Conservation (phyloP, 2,888 invertebrate species). For the Lingula anatina region DNA sequence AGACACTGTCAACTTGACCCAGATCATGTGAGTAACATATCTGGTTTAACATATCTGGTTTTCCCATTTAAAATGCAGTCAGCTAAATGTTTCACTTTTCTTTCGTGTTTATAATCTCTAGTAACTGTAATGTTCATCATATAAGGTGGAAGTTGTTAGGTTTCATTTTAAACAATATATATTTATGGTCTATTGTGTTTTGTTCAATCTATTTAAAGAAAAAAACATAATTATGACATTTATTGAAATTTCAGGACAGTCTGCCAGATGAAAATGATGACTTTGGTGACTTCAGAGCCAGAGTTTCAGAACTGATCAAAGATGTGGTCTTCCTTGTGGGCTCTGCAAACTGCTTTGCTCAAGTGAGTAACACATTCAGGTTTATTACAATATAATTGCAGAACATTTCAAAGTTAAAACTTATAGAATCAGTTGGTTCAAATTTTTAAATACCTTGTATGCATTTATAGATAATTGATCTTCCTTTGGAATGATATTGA, state of each 20-base stretch:
- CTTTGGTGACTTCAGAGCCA: constrained; percentile 76
- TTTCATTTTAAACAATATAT: too few species aligned
- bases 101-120: too few species aligned
- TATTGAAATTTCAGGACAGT: constrained; percentile 59
- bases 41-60: too few species aligned
- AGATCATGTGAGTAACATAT: constrained; percentile 74
- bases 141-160: too few species aligned
- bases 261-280: constrained; percentile 74
- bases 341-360: constrained; percentile 82
- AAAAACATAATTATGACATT: neutral
- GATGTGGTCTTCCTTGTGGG: constrained; percentile 96
- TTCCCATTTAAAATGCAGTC: too few species aligned
- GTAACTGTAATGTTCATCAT: too few species aligned
- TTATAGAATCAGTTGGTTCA: too few species aligned
- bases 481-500: neutral
- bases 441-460: neutral
- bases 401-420: too few species aligned
- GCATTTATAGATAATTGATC: neutral
- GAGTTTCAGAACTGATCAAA: constrained; percentile 88
- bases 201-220: too few species aligned
- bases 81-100: too few species aligned
- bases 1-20: constrained; percentile 94
- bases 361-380: constrained; percentile 61
- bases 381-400: neutral
- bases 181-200: too few species aligned